Evolutionary conservation across 2,797 vertebrate genomes (phyloP).

Genomic region (Tragelaphus oryx): DNA sequence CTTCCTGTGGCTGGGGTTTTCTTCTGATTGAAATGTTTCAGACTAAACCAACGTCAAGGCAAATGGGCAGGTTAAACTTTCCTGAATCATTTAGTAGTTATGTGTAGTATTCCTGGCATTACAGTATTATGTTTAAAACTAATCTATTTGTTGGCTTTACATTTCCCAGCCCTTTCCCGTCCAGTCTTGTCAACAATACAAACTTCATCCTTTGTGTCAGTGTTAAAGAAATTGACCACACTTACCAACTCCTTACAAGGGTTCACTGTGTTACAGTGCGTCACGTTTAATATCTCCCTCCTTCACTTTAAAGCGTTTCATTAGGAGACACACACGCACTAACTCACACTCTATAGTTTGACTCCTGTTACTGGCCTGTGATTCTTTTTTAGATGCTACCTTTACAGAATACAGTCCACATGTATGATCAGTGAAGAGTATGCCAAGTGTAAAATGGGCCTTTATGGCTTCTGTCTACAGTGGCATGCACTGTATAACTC

Average conservation of each 20-base stretch:
- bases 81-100: neutral
- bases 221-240: neutral
- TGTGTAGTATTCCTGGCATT: rapidly evolving
- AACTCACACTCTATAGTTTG: neutral
- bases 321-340: neutral
- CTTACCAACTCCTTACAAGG: neutral
- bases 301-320: neutral
- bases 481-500: rapidly evolving
- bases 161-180: neutral
- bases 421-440: neutral
- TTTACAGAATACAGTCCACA: neutral
- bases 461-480: neutral
- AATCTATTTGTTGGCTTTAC: neutral
- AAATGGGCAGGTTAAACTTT: neutral
- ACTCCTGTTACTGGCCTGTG: neutral
- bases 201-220: neutral
- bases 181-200: neutral
- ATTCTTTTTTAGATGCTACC: neutral
- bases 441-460: no score
- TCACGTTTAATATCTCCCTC: neutral
- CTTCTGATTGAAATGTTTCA: neutral
- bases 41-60: neutral
- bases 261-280: neutral
- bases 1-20: neutral
- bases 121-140: neutral